A percentile compares a stretch with the other conserved stretches of the same genome.
Evolutionary conservation across 1,140 invertebrate genomes (phyloP).

Genomic region (Zophobas atratus): DNA sequence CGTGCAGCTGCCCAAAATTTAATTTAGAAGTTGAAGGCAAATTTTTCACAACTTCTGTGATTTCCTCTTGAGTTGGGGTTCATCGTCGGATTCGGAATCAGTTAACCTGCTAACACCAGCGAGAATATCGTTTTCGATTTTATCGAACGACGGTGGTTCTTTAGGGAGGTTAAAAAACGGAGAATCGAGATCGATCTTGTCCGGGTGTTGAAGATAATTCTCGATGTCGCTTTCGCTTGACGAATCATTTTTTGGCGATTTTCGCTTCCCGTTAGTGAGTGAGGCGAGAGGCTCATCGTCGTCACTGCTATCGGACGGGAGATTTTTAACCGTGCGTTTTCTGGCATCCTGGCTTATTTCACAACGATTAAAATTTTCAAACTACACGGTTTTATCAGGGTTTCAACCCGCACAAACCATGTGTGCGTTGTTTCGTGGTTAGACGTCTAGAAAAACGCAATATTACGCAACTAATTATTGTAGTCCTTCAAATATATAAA

Average conservation of each 20-base stretch:
- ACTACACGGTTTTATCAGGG: too few relatives aligned
- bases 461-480: neutral
- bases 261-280: neutral
- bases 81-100: constrained; percentile 64
- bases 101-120: constrained; percentile 52
- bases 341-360: too few relatives aligned
- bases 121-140: constrained; percentile 64
- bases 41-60: constrained; percentile 38
- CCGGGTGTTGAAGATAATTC: constrained; percentile 66
- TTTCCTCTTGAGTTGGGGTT: constrained; percentile 65
- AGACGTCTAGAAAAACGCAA: neutral
- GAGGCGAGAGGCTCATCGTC: constrained; percentile 33
- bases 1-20: constrained; percentile 69
- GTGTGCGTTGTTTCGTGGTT: too few relatives aligned
- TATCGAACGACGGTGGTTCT: constrained; percentile 59
- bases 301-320: constrained; percentile 1
- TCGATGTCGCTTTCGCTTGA: constrained; percentile 69
- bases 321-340: too few relatives aligned
- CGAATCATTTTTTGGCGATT: constrained; percentile 46
- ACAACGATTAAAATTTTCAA: too few relatives aligned
- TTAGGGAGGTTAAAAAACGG: constrained; percentile 64
- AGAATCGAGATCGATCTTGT: constrained; percentile 69
- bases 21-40: constrained; percentile 47
- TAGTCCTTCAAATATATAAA: neutral
- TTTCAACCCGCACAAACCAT: too few relatives aligned